Evolutionary conservation across 2,888 invertebrate genomes (phyloP).

Genomic region (Harpalus rufipes): DNA sequence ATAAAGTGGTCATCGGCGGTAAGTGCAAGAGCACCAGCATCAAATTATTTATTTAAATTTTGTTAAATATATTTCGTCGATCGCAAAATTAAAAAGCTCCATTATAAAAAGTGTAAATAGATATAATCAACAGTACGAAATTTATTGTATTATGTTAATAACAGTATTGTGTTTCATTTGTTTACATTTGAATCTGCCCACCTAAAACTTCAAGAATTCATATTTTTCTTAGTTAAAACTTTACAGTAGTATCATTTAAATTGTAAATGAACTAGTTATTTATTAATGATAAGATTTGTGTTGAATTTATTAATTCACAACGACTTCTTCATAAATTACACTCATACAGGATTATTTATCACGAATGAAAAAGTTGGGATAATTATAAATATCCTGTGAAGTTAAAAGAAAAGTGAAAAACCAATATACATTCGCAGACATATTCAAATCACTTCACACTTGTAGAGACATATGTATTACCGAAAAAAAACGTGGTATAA

Average conservation of each 20-base stretch:
- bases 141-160: too few relatives aligned
- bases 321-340: neutral
- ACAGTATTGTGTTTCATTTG: neutral
- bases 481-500: neutral
- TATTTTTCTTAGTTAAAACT: constrained; percentile 1
- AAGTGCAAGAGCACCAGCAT: too few relatives aligned
- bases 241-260: neutral
- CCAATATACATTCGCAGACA: neutral
- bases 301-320: neutral
- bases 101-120: too few relatives aligned
- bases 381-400: neutral
- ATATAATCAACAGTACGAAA: too few relatives aligned
- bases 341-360: neutral
- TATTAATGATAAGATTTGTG: neutral
- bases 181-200: neutral
- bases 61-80: too few relatives aligned
- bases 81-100: too few relatives aligned
- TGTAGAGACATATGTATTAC: too few relatives aligned
- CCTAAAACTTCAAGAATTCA: neutral
- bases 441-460: neutral
- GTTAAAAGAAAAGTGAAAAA: neutral
- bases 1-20: too few relatives aligned
- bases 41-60: too few relatives aligned
- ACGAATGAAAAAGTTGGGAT: neutral
- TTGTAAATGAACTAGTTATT: constrained; percentile 3